phyloP scores from a whole-genome alignment of 1,140 invertebrate species.

The Thrips palmi region DNA sequence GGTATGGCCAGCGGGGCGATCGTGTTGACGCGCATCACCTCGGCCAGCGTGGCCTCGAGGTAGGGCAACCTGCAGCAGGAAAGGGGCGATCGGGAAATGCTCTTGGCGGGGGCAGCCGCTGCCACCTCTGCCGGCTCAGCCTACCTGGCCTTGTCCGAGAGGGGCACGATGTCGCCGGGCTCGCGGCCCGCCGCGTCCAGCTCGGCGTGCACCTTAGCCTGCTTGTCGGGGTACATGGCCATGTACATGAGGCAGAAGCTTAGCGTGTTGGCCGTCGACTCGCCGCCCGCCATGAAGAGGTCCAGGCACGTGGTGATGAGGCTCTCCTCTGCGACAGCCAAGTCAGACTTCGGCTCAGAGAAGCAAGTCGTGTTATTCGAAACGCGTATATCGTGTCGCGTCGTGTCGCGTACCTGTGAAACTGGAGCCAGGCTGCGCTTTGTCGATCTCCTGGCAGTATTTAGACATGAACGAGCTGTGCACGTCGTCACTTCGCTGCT shows the following conservation, averaged over 20 bases:
- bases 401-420: too few species aligned
- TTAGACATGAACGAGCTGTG: too few species aligned
- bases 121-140: not conserved
- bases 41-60: slow-evolving; percentile 36
- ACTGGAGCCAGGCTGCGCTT: too few species aligned
- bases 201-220: slow-evolving; percentile 43
- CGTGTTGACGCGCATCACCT: slow-evolving; percentile 35
- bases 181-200: slow-evolving; percentile 33
- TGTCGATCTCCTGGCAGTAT: too few species aligned
- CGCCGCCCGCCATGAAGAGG: slow-evolving; percentile 47
- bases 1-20: slow-evolving; percentile 40
- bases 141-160: slow-evolving; percentile 26
- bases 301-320: slow-evolving; percentile 47
- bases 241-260: slow-evolving; percentile 50
- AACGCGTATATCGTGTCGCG: too few species aligned
- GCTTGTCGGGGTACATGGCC: slow-evolving; percentile 40
- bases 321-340: slow-evolving; percentile 37
- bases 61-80: slow-evolving; percentile 38
- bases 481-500: too few species aligned
- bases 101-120: not conserved
- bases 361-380: too few species aligned
- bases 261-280: slow-evolving; percentile 51
- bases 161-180: slow-evolving; percentile 20
- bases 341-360: too few species aligned
- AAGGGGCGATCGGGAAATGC: too few species aligned